Evolutionary conservation across 1,140 invertebrate genomes (phyloP).

Genomic region (Magallana gigas): DNA sequence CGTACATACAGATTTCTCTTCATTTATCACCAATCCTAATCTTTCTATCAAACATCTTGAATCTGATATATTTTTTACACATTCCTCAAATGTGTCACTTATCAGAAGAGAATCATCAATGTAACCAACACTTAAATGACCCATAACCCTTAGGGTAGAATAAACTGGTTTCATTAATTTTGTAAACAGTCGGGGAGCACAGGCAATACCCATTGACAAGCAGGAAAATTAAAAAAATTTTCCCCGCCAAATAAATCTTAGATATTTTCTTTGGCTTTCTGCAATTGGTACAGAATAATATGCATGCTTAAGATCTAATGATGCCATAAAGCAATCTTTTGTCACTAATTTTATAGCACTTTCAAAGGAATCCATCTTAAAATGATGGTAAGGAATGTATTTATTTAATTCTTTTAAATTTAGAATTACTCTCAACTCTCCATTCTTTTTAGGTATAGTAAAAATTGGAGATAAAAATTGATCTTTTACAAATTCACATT

Average conservation of each 20-base stretch:
- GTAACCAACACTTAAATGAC: slow-evolving; percentile 39
- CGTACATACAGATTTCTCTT: slow-evolving; percentile 33
- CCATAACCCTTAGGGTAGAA: slow-evolving; percentile 44
- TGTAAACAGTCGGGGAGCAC: slow-evolving; percentile 53
- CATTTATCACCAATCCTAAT: slow-evolving; percentile 33
- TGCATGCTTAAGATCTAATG: slow-evolving; percentile 56
- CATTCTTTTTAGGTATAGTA: slow-evolving; percentile 43
- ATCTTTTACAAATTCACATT: not conserved
- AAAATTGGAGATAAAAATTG: not conserved
- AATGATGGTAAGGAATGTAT: slow-evolving; percentile 51
- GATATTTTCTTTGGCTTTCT: slow-evolving; percentile 42
- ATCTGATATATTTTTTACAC: slow-evolving; percentile 42
- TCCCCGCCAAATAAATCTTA: slow-evolving; percentile 41
- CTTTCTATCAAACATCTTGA: slow-evolving; percentile 41
- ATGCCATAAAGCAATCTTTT: slow-evolving; percentile 55
- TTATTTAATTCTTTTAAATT: slow-evolving; percentile 55
- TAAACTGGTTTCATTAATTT: slow-evolving; percentile 60
- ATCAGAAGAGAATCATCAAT: slow-evolving; percentile 52
- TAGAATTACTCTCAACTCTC: slow-evolving; percentile 43
- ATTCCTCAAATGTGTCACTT: slow-evolving; percentile 47
- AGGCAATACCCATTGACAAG: slow-evolving; percentile 50
- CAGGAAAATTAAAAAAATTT: slow-evolving; percentile 47
- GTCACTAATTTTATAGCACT: slow-evolving; percentile 49
- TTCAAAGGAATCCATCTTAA: slow-evolving; percentile 55
- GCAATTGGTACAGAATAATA: slow-evolving; percentile 53